Evolutionary conservation across 2,797 vertebrate species (phyloP), one percentile per base, ranked within the genome.

Genomic region (Vultur gryphus): DNA sequence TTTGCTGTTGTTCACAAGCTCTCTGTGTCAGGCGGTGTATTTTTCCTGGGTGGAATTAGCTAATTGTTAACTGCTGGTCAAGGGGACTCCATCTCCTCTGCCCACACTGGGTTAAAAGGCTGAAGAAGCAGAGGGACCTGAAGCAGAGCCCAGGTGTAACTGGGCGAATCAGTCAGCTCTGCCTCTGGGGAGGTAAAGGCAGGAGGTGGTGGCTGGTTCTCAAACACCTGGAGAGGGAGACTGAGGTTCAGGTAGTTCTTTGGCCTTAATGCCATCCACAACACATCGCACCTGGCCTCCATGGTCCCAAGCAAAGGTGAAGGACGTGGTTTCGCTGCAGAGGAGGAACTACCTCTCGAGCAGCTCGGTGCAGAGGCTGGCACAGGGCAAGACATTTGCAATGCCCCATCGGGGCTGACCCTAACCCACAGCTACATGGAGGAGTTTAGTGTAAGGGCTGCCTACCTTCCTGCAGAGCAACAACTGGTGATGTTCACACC

Each of bases 221-320:
- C 41, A 73, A 31, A 31, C 20, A 57, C 43, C 52, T 65, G 23
- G 16, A 48, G 51, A 9, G 23, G 39, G n/a, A 48, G 23, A 25
- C 4, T 33, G 76, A 76, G 43, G 43, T 67, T 61, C 26, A 37
- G 43, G 33, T 16, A 39, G 29, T 21, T 44, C 28, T 59, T 84
- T 66, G 70, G 21, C 37, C 29, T 70, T 59, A 25, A 17, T 35
- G 43, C 19, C 21, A 41, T 39, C 44, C 49, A 31, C 43, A 82
- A 5, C 43, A 28, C 19, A 11, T 33, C 0, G 2, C 1, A 0
- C 9, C 28, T 41, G 37, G 35, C 25, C 39, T 65, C 24, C 10
- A 1, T 19, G 35, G 21, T 71, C 52, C 9, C 12, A 7, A 39
- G 35, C 75, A 49, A 76, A 79, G 31, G 31, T 75, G 73, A 37